Evolutionary conservation across 2,113 vertebrate genomes (phyloP).

Genomic region (Piaya cayana): DNA sequence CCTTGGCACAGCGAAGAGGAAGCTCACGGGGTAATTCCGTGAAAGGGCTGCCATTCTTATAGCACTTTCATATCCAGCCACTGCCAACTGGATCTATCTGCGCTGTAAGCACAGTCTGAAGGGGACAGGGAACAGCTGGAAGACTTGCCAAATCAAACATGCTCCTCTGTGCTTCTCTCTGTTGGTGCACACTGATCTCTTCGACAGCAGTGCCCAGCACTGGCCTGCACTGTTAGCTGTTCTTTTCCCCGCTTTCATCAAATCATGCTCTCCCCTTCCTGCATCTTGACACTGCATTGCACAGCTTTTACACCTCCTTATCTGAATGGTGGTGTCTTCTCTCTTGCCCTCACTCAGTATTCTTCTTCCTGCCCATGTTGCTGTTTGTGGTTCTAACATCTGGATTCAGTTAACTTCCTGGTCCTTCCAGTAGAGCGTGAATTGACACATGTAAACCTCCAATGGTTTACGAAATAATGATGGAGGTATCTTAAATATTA

Average conservation of each 20-base stretch:
- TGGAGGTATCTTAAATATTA: not conserved
- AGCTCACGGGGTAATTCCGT: not conserved
- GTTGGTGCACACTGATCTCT: not conserved
- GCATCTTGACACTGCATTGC: not conserved
- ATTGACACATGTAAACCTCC: not conserved
- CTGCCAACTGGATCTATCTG: not conserved
- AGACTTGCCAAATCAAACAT: not conserved
- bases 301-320: not conserved
- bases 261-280: not conserved
- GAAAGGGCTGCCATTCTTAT: not conserved
- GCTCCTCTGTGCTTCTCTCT: not conserved
- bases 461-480: not conserved
- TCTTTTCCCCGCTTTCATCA: not conserved
- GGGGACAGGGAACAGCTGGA: not conserved
- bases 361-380: not conserved
- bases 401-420: not conserved
- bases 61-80: not conserved
- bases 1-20: not conserved
- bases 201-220: not conserved
- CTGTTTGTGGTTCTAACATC: not conserved
- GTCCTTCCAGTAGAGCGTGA: not conserved
- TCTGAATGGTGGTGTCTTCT: not conserved
- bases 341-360: not conserved
- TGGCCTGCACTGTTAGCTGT: not conserved
- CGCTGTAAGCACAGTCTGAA: not conserved